These are phyloP conservation scores for Lepus oiostolus DNA, from an alignment of 2,797 vertebrate species.

Conservation along the genomic window DNA sequence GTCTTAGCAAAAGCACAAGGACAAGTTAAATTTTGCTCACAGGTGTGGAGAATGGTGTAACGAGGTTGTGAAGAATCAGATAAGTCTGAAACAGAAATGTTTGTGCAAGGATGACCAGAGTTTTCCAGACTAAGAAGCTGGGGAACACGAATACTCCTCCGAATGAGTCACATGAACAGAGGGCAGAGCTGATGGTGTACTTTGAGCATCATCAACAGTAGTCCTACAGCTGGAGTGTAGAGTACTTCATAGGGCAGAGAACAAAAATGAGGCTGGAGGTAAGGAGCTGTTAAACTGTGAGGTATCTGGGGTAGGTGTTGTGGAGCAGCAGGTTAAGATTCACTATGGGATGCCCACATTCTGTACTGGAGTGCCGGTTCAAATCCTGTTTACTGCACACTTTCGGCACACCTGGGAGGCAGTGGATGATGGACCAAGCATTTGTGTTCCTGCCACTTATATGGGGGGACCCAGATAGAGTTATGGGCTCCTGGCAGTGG, in stretches of 20 bases:
- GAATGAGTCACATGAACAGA: conserved; percentile 15
- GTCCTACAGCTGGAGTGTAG: not conserved
- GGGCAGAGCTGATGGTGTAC: not conserved
- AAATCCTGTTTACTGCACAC: too few species aligned
- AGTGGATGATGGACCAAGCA: too few species aligned
- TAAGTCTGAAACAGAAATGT: not conserved
- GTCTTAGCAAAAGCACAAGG: not conserved
- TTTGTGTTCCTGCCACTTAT: too few species aligned
- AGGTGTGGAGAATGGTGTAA: not conserved
- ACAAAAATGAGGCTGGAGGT: conserved; percentile 11
- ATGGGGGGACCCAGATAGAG: too few species aligned
- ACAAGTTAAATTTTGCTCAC: not conserved
- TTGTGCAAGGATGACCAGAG: not conserved
- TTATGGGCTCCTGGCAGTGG: too few species aligned
- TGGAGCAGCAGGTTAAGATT: too few species aligned
- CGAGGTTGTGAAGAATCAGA: conserved; percentile 25
- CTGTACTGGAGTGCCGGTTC: too few species aligned
- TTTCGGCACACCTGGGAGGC: too few species aligned
- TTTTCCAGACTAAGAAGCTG: not conserved
- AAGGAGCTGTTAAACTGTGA: not conserved
- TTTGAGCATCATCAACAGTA: not conserved
- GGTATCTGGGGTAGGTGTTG: too few species aligned
- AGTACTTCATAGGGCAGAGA: not conserved
- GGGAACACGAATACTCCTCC: not conserved
- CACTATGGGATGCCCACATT: too few species aligned